phyloP scores from a whole-genome alignment of 2,797 vertebrate genomes.

The Poecilia gillii region DNA sequence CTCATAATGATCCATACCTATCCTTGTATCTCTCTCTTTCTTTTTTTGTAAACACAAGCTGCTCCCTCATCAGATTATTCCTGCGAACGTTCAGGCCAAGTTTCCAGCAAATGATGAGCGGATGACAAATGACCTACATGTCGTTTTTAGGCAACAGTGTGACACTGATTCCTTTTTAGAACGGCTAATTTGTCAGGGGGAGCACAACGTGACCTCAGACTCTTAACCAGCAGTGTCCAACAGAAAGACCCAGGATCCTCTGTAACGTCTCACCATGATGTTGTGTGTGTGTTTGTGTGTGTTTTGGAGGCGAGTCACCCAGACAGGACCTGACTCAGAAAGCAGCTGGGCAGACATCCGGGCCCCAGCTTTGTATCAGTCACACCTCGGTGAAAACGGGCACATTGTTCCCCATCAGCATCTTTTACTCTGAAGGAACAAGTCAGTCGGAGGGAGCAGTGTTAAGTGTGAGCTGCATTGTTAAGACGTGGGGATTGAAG shows the following conservation, averaged over 20 bases:
- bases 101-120: constrained; percentile 29
- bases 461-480: constrained; percentile 2
- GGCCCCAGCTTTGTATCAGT: constrained; percentile 42
- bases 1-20: neutral
- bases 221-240: constrained; percentile 49
- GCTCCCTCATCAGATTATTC: constrained; percentile 42
- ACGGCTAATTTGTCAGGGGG: constrained; percentile 41
- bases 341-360: constrained; percentile 40
- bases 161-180: constrained; percentile 51
- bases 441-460: constrained; percentile 9
- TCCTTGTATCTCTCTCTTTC: constrained; percentile 24
- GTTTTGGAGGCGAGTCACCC: constrained; percentile 60
- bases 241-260: constrained; percentile 41
- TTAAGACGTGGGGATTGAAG: neutral
- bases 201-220: constrained; percentile 28
- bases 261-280: constrained; percentile 37
- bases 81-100: constrained; percentile 15
- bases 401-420: constrained; percentile 28
- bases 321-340: constrained; percentile 71
- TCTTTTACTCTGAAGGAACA: constrained; percentile 16
- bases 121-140: constrained; percentile 31
- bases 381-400: constrained; percentile 59
- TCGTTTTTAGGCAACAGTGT: constrained; percentile 41
- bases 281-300: constrained; percentile 15
- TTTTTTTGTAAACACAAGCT: constrained; percentile 36